Conservation (phyloP, 1,140 invertebrate species). For the Phthorimaea operculella region DNA sequence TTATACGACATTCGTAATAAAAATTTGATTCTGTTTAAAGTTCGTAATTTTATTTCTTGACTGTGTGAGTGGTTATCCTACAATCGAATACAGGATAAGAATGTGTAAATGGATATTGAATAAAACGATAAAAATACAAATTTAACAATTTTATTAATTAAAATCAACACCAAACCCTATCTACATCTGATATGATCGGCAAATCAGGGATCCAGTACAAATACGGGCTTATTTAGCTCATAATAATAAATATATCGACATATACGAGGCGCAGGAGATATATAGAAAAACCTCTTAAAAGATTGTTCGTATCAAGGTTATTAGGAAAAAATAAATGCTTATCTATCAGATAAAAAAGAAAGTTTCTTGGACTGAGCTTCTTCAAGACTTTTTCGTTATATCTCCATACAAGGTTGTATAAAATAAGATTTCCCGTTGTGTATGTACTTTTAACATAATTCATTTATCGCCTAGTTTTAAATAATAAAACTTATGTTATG, state of each 20-base stretch:
- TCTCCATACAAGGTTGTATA: too few relatives aligned
- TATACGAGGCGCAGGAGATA: neutral
- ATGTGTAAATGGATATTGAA: slow-evolving; percentile 14
- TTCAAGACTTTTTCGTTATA: too few relatives aligned
- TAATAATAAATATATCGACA: slow-evolving; percentile 1
- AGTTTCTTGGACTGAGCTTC: too few relatives aligned
- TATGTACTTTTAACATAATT: slow-evolving; percentile 8
- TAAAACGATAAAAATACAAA: slow-evolving; percentile 39
- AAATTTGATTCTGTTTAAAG: too few relatives aligned
- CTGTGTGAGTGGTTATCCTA: too few relatives aligned
- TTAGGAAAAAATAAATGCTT: too few relatives aligned
- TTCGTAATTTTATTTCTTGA: too few relatives aligned
- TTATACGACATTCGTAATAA: too few relatives aligned
- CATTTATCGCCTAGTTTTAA: slow-evolving; percentile 10
- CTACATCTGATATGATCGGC: slow-evolving; percentile 53
- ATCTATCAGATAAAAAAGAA: too few relatives aligned
- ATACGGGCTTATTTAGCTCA: slow-evolving; percentile 12
- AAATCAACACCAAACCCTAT: slow-evolving; percentile 53
- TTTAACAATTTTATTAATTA: slow-evolving; percentile 54
- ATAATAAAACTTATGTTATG: slow-evolving; percentile 1
- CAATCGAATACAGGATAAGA: too few relatives aligned
- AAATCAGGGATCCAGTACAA: slow-evolving; percentile 17
- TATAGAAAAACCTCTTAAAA: neutral
- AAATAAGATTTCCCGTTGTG: too few relatives aligned
- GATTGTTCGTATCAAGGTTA: too few relatives aligned